Evolutionary conservation across 2,888 invertebrate genomes (phyloP).

Genomic region (Hanleya hanleyi): DNA sequence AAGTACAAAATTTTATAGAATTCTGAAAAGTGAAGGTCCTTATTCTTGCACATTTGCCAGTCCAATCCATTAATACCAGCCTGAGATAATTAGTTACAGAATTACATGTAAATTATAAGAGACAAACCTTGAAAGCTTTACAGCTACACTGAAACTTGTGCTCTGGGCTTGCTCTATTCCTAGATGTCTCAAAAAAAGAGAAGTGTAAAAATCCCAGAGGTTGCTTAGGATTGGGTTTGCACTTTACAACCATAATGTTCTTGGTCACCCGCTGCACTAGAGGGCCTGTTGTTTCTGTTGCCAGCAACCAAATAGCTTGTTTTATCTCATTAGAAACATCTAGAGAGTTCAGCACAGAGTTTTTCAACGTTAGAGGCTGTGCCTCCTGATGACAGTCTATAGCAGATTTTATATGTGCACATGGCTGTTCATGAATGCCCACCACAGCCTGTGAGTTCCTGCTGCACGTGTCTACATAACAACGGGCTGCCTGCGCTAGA

Average conservation of each 20-base stretch:
- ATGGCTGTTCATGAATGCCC: slow-evolving; percentile 66
- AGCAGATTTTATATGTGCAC: slow-evolving; percentile 81
- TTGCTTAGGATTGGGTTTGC: slow-evolving; percentile 80
- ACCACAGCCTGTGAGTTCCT: slow-evolving; percentile 41
- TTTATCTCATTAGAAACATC: slow-evolving; percentile 79
- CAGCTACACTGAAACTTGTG: slow-evolving; percentile 79
- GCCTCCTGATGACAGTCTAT: slow-evolving; percentile 79
- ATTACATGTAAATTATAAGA: background rate
- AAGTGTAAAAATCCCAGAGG: slow-evolving; percentile 83
- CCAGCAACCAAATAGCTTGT: slow-evolving; percentile 78
- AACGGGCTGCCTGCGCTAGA: slow-evolving; percentile 68
- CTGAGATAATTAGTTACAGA: background rate
- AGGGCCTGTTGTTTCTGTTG: slow-evolving; percentile 78
- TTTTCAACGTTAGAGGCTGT: slow-evolving; percentile 78
- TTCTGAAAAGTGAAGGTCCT: no score
- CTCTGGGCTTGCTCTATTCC: slow-evolving; percentile 71
- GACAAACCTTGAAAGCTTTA: slow-evolving; percentile 75
- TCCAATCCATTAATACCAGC: no score
- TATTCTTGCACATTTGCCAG: no score
- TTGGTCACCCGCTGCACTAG: slow-evolving; percentile 83
- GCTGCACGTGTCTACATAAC: slow-evolving; percentile 73
- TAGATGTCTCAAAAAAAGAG: slow-evolving; percentile 75
- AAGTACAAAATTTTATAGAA: no score
- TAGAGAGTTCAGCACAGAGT: slow-evolving; percentile 78
- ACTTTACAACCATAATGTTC: slow-evolving; percentile 82